Evolutionary conservation across 2,113 vertebrate species (phyloP), one percentile per base, ranked within the genome.

Genomic region (Reinhardtius hippoglossoides): DNA sequence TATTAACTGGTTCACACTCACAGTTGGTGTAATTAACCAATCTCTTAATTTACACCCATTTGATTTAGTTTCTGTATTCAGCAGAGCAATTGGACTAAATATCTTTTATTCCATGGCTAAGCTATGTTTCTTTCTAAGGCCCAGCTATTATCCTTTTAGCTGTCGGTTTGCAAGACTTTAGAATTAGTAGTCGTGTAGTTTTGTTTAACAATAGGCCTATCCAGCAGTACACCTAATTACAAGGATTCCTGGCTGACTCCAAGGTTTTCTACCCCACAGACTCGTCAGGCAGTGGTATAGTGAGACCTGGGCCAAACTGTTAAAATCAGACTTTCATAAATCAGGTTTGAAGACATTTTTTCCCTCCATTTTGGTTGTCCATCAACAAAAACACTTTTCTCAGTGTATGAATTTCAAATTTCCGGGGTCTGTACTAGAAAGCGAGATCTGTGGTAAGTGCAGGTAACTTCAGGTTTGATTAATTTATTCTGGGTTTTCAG

Each of bases 131-230:
- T 65, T 61, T 89, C 77, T 92, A 93, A 93, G 88, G 84, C 90
- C 1, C 1, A 84, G 89, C 91, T 84, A 88, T 93, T 93, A 93
- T 93, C 92, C 90, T 55, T 91, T 93, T 93, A 93, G 90, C 83
- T 87, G 83, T 72, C 79, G 90, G 87, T 91, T 92, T 92, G 70
- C 68, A 54, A 88, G 92, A 91, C 87, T 91, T 91, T 87, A 89
- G 83, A 91, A 83, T 83, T 67, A 92, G 84, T 81, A 85, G 87
- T 87, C 87, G 21, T 87, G 87, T 91, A 92, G 91, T 92, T 91
- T 93, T 89, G 91, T 90, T 85, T 73, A 91, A 92, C 89, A 92
- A 90, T 81, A 68, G 82, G 61, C 67, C 86, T 87, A 50, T 82
- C 79, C 74, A 81, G 85, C 79, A 82, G 60, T 84, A 90, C 85